A percentile compares a stretch with the other conserved stretches of the same genome.
Evolutionary conservation across 2,113 vertebrate genomes (phyloP).

Genomic region (Eudyptes chrysolophus): DNA sequence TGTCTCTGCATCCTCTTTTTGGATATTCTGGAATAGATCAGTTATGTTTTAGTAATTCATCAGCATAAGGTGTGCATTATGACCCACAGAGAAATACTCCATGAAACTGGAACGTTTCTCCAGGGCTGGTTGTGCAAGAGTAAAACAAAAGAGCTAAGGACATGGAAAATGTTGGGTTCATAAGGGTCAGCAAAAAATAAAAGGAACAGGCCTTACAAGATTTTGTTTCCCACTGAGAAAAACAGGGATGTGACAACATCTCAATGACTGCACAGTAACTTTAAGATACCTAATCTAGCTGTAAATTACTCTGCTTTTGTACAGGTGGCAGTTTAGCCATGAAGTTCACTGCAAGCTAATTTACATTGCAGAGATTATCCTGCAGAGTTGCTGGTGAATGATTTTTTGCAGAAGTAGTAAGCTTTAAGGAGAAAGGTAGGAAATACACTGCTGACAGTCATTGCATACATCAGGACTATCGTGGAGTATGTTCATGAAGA

Average conservation of each 20-base stretch:
- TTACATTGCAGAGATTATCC: background rate
- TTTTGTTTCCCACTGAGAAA: background rate
- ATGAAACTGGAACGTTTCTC: background rate
- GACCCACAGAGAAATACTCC: background rate
- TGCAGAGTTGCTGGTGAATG: background rate
- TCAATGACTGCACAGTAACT: background rate
- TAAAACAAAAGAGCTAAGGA: background rate
- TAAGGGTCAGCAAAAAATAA: background rate
- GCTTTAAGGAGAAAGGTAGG: background rate
- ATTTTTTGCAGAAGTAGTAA: background rate
- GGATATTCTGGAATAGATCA: background rate
- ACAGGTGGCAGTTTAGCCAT: background rate
- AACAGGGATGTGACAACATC: background rate
- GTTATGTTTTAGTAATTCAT: background rate
- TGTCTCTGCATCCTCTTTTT: background rate
- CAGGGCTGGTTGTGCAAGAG: background rate
- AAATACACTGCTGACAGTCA: background rate
- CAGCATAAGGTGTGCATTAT: background rate
- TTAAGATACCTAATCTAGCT: background rate
- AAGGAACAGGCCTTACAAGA: background rate
- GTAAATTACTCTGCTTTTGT: background rate
- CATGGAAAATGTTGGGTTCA: background rate
- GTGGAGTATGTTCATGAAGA: background rate
- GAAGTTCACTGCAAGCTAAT: background rate
- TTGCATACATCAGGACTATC: accelerated